phyloP scores from a whole-genome alignment of 92 coral and sea anemone species.

The Montipora capitata region DNA sequence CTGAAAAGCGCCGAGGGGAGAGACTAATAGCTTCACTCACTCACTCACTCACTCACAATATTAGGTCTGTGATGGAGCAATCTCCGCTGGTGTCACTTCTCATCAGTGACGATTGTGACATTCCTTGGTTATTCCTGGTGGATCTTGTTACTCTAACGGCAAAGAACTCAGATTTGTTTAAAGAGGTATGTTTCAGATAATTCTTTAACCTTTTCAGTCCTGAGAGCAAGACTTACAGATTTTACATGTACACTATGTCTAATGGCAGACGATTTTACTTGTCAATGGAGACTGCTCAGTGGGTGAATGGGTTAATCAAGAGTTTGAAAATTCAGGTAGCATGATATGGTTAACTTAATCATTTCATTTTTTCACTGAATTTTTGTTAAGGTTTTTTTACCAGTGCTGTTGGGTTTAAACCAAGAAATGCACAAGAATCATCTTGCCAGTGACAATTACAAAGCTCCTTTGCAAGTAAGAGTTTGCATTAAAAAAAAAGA shows the following conservation, averaged over 20 bases:
- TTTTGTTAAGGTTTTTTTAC: constrained; percentile 77
- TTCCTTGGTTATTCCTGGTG: constrained; percentile 85
- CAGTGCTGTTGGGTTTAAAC: constrained; percentile 88
- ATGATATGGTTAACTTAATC: neutral
- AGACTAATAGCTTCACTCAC: too few species aligned
- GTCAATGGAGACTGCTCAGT: too few species aligned
- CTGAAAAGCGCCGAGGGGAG: too few species aligned
- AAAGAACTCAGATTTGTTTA: constrained; percentile 55
- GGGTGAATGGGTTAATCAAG: too few species aligned
- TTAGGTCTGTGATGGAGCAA: constrained; percentile 44
- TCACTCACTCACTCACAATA: neutral
- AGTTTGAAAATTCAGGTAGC: too few species aligned
- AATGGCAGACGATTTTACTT: too few species aligned
- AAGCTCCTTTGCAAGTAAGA: constrained; percentile 83
- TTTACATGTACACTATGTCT: too few species aligned
- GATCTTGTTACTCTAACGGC: constrained; percentile 84
- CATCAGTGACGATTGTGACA: constrained; percentile 72
- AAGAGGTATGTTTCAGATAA: constrained; percentile 58
- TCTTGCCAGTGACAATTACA: constrained; percentile 79
- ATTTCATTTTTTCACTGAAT: neutral
- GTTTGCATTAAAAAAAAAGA: neutral
- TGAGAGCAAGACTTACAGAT: too few species aligned
- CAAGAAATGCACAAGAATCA: constrained; percentile 84
- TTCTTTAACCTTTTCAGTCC: neutral
- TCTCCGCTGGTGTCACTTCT: constrained; percentile 84